Conservation (phyloP, 1,140 invertebrate genomes). For the Octopus bimaculoides region DNA sequence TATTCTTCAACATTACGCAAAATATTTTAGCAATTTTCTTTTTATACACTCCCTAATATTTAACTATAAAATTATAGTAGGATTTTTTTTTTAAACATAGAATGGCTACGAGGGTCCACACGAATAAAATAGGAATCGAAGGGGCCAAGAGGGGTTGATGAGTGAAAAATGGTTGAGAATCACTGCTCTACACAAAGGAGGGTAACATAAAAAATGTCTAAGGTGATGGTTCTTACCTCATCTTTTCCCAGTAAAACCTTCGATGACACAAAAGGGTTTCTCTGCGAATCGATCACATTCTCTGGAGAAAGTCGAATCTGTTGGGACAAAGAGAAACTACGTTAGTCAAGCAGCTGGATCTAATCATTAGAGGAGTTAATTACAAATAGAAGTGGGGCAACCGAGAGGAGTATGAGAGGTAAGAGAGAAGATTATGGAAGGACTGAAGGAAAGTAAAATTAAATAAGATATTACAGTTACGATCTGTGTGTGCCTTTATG, state of each 20-base stretch:
- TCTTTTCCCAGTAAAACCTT: conserved; percentile 42
- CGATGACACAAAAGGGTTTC: conserved; percentile 21
- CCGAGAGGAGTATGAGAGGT: too few species aligned
- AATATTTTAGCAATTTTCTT: too few species aligned
- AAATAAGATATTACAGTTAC: background rate
- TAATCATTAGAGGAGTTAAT: background rate
- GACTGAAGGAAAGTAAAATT: background rate
- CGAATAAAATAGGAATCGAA: conserved; percentile 12
- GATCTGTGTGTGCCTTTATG: background rate
- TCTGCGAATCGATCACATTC: background rate
- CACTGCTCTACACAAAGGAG: background rate
- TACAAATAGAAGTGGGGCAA: background rate
- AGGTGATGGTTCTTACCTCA: conserved; percentile 28
- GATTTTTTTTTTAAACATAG: background rate
- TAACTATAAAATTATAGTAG: background rate
- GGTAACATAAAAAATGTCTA: background rate
- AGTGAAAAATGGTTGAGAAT: background rate
- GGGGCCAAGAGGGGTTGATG: background rate
- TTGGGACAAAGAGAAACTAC: background rate
- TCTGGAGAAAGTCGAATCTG: background rate
- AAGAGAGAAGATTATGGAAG: background rate
- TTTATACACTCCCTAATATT: background rate
- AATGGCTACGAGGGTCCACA: background rate
- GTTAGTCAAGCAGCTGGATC: background rate
- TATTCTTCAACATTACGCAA: too few species aligned